Evolutionary conservation across 2,888 invertebrate species (phyloP).

Genomic region (Serrognathus titanus): DNA sequence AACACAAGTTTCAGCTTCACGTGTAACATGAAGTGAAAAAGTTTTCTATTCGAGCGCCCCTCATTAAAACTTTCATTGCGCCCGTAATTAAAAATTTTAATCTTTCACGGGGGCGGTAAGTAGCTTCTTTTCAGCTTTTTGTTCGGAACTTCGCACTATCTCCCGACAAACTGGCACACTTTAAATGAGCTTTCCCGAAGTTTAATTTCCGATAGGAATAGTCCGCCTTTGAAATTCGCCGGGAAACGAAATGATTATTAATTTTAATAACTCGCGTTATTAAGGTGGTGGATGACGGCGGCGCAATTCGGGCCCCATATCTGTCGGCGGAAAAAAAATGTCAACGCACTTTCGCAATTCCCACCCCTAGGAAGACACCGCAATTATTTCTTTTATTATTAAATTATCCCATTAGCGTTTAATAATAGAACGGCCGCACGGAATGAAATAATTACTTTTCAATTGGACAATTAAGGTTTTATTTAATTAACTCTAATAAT

Average conservation of each 20-base stretch:
- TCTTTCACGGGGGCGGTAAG: constrained; percentile 27
- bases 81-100: constrained; percentile 32
- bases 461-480: constrained; percentile 46
- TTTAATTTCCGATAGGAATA: constrained; percentile 14
- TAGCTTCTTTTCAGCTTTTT: constrained; percentile 23
- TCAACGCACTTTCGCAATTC: constrained; percentile 18
- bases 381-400: constrained; percentile 34
- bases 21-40: too few species aligned
- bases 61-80: constrained; percentile 30
- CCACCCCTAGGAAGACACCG: constrained; percentile 10
- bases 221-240: constrained; percentile 8
- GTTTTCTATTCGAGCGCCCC: constrained; percentile 1
- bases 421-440: constrained; percentile 15
- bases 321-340: constrained; percentile 3
- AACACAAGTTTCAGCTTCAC: too few species aligned
- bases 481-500: constrained; percentile 40
- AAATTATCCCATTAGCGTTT: constrained; percentile 26
- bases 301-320: not conserved
- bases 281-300: not conserved
- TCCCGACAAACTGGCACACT: constrained; percentile 19
- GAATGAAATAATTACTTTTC: constrained; percentile 43
- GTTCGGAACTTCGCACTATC: constrained; percentile 16
- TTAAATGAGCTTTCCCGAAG: constrained; percentile 12
- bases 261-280: constrained; percentile 12
- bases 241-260: constrained; percentile 16